A percentile compares a stretch with the other conserved stretches of the same genome.
Conservation (phyloP, 2,888 invertebrate genomes). For the Yponomeuta evonymella region DNA sequence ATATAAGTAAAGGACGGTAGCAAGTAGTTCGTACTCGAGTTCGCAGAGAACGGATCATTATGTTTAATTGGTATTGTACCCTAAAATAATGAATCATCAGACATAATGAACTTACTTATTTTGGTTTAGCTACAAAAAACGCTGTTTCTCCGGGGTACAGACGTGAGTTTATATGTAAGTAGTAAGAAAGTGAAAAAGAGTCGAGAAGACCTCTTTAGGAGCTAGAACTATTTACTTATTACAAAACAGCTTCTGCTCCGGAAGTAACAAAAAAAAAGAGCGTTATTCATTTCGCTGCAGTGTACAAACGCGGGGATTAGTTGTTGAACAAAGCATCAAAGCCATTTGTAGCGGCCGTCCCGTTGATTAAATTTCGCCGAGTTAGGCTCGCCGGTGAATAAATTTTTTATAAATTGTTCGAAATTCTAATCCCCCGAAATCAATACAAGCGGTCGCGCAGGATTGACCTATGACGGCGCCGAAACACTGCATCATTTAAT, state of each 20-base stretch:
- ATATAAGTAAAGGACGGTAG: neutral
- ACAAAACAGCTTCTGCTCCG: neutral
- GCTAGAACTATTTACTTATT: neutral
- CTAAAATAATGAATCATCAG: neutral
- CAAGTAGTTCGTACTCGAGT: neutral
- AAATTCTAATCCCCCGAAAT: neutral
- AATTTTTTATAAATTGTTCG: slow-evolving; percentile 9
- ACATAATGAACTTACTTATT: neutral
- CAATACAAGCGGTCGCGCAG: neutral
- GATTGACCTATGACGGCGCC: neutral
- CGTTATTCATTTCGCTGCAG: neutral
- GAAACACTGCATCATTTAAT: slow-evolving; percentile 31
- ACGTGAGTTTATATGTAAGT: too few species aligned
- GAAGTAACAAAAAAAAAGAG: neutral
- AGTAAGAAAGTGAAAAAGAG: neutral
- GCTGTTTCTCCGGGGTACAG: neutral
- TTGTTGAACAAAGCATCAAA: slow-evolving; percentile 19
- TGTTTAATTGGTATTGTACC: neutral
- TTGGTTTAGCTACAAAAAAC: neutral
- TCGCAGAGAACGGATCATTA: neutral
- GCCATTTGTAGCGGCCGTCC: neutral
- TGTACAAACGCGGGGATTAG: neutral
- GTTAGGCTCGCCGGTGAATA: neutral
- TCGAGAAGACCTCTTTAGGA: neutral
- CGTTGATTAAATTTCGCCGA: slow-evolving; percentile 14